Percentiles rank a stretch among this genome's conserved stretches.
Conservation (phyloP, 2,888 invertebrate genomes). For the Drosophila pseudotalamancana region DNA sequence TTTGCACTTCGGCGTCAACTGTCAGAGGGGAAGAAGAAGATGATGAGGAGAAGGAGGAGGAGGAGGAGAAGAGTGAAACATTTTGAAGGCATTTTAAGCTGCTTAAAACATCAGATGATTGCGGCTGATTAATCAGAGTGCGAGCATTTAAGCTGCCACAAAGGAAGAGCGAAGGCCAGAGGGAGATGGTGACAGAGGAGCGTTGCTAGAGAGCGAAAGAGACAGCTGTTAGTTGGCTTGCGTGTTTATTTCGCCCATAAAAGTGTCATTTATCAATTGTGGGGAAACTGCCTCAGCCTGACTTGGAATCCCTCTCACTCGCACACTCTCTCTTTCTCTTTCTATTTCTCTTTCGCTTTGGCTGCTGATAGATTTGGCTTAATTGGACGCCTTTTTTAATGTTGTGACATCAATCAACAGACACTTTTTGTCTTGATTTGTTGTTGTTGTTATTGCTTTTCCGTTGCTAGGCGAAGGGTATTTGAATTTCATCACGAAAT, state of each 20-base stretch:
- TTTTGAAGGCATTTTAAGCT: slow-evolving; percentile 67
- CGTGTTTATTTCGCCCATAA: slow-evolving; percentile 71
- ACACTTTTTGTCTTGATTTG: slow-evolving; percentile 49
- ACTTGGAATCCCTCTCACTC: background rate
- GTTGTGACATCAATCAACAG: slow-evolving; percentile 74
- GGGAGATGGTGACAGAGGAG: background rate
- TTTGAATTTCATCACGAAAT: background rate
- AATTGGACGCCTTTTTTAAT: slow-evolving; percentile 74
- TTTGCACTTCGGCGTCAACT: slow-evolving; percentile 62
- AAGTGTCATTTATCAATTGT: slow-evolving; percentile 79
- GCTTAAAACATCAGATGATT: slow-evolving; percentile 80
- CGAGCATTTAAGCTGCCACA: slow-evolving; percentile 71
- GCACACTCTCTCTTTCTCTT: background rate
- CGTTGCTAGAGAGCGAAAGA: background rate
- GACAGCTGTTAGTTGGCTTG: slow-evolving; percentile 7
- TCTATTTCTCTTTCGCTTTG: background rate
- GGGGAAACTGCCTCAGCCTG: slow-evolving; percentile 25
- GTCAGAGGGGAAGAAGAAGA: slow-evolving; percentile 31
- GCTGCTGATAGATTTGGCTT: slow-evolving; percentile 70
- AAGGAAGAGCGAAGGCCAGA: background rate
- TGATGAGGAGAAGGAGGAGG: background rate
- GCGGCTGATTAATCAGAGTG: slow-evolving; percentile 79
- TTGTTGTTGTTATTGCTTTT: background rate
- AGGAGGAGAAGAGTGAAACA: slow-evolving; percentile 19
- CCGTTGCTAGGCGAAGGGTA: background rate